Base-by-base conservation (phyloP, 2,113 vertebrate genomes). In the Cervus canadensis region DNA sequence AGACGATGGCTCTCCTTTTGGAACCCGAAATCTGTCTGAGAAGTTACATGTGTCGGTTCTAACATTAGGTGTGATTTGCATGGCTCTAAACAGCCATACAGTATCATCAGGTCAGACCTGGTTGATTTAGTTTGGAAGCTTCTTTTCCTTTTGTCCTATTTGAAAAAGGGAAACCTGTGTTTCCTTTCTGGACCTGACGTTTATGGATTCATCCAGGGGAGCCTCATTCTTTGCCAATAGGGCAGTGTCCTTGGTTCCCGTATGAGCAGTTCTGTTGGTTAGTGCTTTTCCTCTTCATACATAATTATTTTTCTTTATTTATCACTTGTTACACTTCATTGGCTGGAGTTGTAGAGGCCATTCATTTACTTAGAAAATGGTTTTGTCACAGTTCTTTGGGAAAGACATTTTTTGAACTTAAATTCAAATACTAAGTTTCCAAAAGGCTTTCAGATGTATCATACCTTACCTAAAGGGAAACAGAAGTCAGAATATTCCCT, bases 141-240 rank as follows among this genome's bases (percentile, higher is more conserved):
- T 95, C 84, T 92, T 96, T 74, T 92, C 28, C 97, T 96, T 97
- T 84, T 95, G 76, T 96, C 85, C 54, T 97, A 13, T 97, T 97
- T 96, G 60, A 15, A 43, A 93, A 62, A 94, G 91, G 64, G 91
- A 98, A 96, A 83, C 0, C 36, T 93, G 0, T 93, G 82, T 87
- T 98, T 17, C 94, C 59, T 95, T 97, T 98, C 40, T 96, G 36
- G 16, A 28, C 15, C 15, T 97, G 87, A 45, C 36, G 21, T 86
- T 90, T 98, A 94, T 59, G 94, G 93, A 95, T 97, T 11, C 0
- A 91, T 94, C 74, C 19, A 90, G 45, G 74, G 56, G 67, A 93
- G 16, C 26, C 64, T 96, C 89, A 71, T 82, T 95, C 50, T 79
- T 92, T 87, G 33, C 95, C 97, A 71, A 74, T 86, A n/a, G 1